A percentile compares a stretch with the other conserved stretches of the same genome.
phyloP scores from a whole-genome alignment of 1,140 invertebrate genomes.

The Caenorhabditis elegans region DNA sequence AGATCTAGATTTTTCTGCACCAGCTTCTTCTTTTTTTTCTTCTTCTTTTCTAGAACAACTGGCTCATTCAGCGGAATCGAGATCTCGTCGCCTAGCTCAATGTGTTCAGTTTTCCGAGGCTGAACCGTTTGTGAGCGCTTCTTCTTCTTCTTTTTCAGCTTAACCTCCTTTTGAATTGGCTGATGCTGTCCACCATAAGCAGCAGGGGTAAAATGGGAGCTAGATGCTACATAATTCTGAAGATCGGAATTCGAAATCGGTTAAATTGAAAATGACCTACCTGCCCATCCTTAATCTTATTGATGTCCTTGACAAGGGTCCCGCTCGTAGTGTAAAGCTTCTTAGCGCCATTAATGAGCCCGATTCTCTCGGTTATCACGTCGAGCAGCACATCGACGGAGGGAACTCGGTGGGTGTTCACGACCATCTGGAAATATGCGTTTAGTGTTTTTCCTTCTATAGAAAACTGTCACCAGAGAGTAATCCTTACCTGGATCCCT shows the following conservation, averaged over 20 bases:
- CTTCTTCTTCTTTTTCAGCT: background rate
- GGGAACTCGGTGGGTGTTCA: slow-evolving; percentile 20
- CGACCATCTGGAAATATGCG: background rate
- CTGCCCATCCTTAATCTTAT: slow-evolving; percentile 29
- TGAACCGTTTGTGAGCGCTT: slow-evolving; percentile 2
- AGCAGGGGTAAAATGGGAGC: slow-evolving; percentile 2
- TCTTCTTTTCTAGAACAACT: slow-evolving; percentile 9
- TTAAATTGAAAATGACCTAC: background rate
- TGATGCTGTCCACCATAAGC: slow-evolving; percentile 34
- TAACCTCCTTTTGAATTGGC: background rate
- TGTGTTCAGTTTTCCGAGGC: background rate
- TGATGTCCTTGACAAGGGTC: slow-evolving; percentile 14
- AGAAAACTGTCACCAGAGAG: too few species aligned
- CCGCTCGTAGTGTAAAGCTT: slow-evolving; percentile 33
- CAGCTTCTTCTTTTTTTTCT: slow-evolving; percentile 29
- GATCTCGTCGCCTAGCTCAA: background rate
- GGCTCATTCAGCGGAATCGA: background rate
- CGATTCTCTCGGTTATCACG: background rate
- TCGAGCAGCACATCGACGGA: background rate
- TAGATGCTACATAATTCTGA: slow-evolving; percentile 30
- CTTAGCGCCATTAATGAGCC: slow-evolving; percentile 12
- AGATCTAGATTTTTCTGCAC: background rate
- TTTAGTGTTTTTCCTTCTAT: too few species aligned
- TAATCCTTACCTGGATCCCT: slow-evolving; percentile 35
- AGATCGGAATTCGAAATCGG: background rate